Evolutionary conservation across 1,140 invertebrate species (phyloP), one percentile per base, ranked within the genome.

Genomic region (Macrobrachium rosenbergii): DNA sequence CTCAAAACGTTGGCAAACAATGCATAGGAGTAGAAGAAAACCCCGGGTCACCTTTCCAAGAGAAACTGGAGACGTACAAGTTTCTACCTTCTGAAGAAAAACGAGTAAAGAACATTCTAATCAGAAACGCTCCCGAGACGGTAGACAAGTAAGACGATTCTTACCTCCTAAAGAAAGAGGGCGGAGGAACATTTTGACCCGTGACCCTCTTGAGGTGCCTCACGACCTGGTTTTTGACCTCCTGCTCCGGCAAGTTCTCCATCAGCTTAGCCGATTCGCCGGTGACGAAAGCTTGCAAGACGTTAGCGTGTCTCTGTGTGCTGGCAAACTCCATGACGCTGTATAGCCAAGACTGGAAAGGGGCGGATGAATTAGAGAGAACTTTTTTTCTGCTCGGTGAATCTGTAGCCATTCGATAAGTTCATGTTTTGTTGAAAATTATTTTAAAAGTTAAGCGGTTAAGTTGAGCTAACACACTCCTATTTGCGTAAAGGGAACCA

Each of bases 231-330:
- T 28, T 14, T 17, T 23, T 72, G 11, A 72, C 69, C 6, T 0
- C 37, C 23, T 72, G 2, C 21, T 21, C n/a, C 14, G 21, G 21
- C 3, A 72, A n/a, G 37, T 23, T 17, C n/a, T 72, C 69, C 69
- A 72, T 72, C 11, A 8, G 8, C 69, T 12, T 21, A 0, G 69
- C 69, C 16, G 23, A 72, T 8, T 72, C 69, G 16, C 69, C 69
- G 16, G 69, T 23, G 21, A 72, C 69, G 69, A 72, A 28, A 6
- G 69, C 69, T 72, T 72, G 69, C 16, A 72, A n/a, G 17, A 72
- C 37, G 69, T 12, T 72, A 0, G 16, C 21, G 12, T 23, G 69
- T 28, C 37, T 23, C 3, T 72, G 69, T 28, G 21, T n/a, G 14
- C 23, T 72, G 12, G 17, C 14, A 43, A 72, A 72, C 37, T 23